A percentile compares a stretch with the other conserved stretches of the same genome.
phyloP scores from a whole-genome alignment of 2,113 vertebrate species.

The Vimba vimba region DNA sequence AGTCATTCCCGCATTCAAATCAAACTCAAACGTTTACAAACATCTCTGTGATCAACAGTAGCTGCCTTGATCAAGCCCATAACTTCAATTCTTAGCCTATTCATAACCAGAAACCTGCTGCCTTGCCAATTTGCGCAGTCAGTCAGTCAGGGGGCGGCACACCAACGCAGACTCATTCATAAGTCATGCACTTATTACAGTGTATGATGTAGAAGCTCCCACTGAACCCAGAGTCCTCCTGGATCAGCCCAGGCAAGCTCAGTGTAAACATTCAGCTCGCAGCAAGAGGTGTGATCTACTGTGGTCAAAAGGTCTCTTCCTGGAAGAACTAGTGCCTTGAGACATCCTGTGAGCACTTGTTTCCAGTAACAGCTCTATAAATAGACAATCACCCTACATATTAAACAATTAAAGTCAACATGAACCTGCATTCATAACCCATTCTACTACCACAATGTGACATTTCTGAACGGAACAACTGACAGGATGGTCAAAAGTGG shows the following conservation, averaged over 20 bases:
- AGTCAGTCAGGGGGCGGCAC: neutral
- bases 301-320: slow-evolving; percentile 26
- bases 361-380: neutral
- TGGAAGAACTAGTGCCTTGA: neutral
- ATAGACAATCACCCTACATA: neutral
- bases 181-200: neutral
- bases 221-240: neutral
- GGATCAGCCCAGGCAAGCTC: slow-evolving; percentile 14
- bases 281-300: slow-evolving; percentile 12
- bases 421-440: neutral
- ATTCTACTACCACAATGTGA: neutral
- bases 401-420: slow-evolving; percentile 12
- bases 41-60: neutral
- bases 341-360: slow-evolving; percentile 9
- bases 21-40: neutral
- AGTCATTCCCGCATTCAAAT: neutral
- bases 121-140: neutral
- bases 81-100: neutral
- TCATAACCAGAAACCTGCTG: neutral
- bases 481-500: neutral
- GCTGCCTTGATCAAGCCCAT: neutral
- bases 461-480: neutral
- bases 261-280: neutral
- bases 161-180: neutral
- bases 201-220: neutral